A percentile compares a stretch with the other conserved stretches of the same genome.
Conservation (phyloP, 2,797 vertebrate genomes). For the Mionectes olivaceus region DNA sequence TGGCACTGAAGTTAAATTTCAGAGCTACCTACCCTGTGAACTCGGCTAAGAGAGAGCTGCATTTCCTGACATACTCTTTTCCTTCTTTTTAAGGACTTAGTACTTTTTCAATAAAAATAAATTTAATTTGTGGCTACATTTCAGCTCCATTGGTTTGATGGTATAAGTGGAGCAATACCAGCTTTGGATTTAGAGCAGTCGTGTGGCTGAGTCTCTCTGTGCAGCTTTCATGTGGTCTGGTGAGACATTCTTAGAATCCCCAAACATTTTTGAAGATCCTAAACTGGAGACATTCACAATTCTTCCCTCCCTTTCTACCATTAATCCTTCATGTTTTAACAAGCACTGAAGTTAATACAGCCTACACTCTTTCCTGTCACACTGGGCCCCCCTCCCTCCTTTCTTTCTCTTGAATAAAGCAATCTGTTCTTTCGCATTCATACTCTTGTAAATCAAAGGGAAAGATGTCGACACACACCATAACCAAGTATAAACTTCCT, state of each 20-base stretch:
- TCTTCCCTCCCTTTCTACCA: constrained; percentile 76
- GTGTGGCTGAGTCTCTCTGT: constrained; percentile 75
- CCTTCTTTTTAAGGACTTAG: constrained; percentile 71
- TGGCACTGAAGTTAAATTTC: constrained; percentile 15
- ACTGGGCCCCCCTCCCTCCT: constrained; percentile 48
- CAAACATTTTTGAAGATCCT: constrained; percentile 81
- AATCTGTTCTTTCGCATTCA: constrained; percentile 67
- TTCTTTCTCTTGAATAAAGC: constrained; percentile 72
- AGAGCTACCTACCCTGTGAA: constrained; percentile 49
- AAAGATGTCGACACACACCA: constrained; percentile 65
- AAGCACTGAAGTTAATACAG: constrained; percentile 76
- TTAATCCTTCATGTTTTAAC: constrained; percentile 82
- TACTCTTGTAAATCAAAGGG: constrained; percentile 73
- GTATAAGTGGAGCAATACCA: constrained; percentile 73
- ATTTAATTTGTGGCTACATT: constrained; percentile 81
- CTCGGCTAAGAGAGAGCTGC: neutral
- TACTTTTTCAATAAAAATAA: constrained; percentile 84
- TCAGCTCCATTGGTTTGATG: constrained; percentile 78
- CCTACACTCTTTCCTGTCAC: constrained; percentile 77
- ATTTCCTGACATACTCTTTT: constrained; percentile 63
- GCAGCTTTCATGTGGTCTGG: constrained; percentile 82
- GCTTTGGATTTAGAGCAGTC: constrained; percentile 78
- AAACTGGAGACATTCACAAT: constrained; percentile 80
- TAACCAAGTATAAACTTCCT: constrained; percentile 74
- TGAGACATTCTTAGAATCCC: constrained; percentile 80